Conservation (phyloP, 2,888 invertebrate species). For the Caenorhabditis auriculariae region DNA sequence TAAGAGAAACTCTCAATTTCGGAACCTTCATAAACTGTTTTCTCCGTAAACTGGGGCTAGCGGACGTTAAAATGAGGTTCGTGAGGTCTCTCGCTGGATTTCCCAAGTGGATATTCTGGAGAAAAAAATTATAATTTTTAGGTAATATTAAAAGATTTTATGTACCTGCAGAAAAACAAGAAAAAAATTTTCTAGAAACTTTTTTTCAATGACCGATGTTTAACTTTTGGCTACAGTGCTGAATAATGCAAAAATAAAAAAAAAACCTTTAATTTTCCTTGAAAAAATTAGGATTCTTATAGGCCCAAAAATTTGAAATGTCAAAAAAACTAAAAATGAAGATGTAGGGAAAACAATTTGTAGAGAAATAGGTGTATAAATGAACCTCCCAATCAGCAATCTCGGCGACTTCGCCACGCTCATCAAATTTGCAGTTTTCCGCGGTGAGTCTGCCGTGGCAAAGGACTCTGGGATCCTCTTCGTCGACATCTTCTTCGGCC, state of each 20-base stretch:
- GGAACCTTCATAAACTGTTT: slow-evolving; percentile 32
- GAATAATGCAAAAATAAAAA: too few relatives aligned
- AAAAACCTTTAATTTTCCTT: too few relatives aligned
- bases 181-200: too few relatives aligned
- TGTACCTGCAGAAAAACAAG: too few relatives aligned
- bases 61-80: slow-evolving; percentile 30
- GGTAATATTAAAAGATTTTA: too few relatives aligned
- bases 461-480: slow-evolving; percentile 14
- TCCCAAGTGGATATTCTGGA: slow-evolving; percentile 37
- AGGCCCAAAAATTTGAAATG: too few relatives aligned
- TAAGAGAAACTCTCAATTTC: background rate
- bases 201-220: too few relatives aligned
- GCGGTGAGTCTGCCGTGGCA: slow-evolving; percentile 31
- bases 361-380: background rate
- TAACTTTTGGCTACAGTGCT: too few relatives aligned
- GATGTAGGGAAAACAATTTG: background rate
- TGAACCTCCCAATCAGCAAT: slow-evolving; percentile 41
- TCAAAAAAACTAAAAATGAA: too few relatives aligned
- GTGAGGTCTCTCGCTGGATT: slow-evolving; percentile 38
- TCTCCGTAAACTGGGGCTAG: slow-evolving; percentile 16
- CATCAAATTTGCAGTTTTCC: slow-evolving; percentile 18
- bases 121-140: too few relatives aligned
- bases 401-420: slow-evolving; percentile 23
- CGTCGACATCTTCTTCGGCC: background rate
- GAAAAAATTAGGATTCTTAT: too few relatives aligned